Conservation (phyloP, 2,888 invertebrate genomes). For the Dioctria rufipes region DNA sequence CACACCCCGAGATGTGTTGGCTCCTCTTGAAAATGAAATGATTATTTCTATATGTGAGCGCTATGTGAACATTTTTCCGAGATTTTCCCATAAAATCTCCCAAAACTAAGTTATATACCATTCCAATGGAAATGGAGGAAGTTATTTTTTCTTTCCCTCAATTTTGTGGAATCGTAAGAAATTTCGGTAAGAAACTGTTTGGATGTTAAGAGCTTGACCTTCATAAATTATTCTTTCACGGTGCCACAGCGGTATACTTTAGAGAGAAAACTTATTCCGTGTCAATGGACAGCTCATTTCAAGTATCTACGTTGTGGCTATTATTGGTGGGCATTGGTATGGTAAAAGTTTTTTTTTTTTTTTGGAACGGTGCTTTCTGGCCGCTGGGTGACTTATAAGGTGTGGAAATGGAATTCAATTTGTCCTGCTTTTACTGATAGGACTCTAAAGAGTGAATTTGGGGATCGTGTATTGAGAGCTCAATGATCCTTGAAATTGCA, state of each 20-base stretch:
- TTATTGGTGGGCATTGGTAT: conserved; percentile 11
- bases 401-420: conserved; percentile 47
- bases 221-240: conserved; percentile 46
- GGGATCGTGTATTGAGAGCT: conserved; percentile 14
- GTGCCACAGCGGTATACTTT: conserved; percentile 24
- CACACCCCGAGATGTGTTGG: too few relatives aligned
- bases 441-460: conserved; percentile 29
- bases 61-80: conserved; percentile 13
- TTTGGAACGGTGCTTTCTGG: conserved; percentile 5
- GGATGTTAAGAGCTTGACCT: conserved; percentile 43
- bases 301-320: conserved; percentile 20
- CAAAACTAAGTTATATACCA: conserved; percentile 28
- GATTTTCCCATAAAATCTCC: conserved; percentile 43
- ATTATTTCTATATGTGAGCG: too few relatives aligned
- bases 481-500: conserved; percentile 47
- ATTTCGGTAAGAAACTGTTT: conserved; percentile 14
- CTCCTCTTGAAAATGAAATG: too few relatives aligned
- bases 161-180: conserved; percentile 33
- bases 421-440: conserved; percentile 43
- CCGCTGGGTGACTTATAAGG: conserved; percentile 46
- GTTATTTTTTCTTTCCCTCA: conserved; percentile 41
- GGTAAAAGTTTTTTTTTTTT: not conserved
- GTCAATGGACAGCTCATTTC: conserved; percentile 26
- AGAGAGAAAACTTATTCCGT: conserved; percentile 27
- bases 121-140: conserved; percentile 34